Evolutionary conservation across 2,797 vertebrate genomes (phyloP), one percentile per base, ranked within the genome.

Genomic region (Leptatherina wallacei): DNA sequence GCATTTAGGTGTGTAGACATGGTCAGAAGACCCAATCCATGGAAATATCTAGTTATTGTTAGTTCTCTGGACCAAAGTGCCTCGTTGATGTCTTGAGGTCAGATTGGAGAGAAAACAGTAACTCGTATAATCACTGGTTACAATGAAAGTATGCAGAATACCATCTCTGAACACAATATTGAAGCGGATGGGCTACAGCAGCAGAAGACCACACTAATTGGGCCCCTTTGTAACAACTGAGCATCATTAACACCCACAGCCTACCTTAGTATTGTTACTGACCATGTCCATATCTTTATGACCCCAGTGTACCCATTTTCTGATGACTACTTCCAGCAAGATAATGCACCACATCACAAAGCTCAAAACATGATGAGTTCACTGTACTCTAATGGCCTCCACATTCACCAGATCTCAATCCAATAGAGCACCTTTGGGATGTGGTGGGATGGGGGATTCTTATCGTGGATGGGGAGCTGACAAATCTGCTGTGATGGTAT

Each of bases 261-360:
- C 2, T 2, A 9, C 52, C 13, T 7, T 14, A 16, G 52, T 30
- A 30, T 55, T 55, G 13, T 55, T 1, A 4, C 49, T 24, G 49
- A 30, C 22, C 27, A 16, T 3, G 27, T 8, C 13, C 24, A 18
- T 59, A 42, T 49, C 52, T 75, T 65, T n/a, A 67, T 77, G 62
- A 69, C 61, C 44, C 80, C 68, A 77, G 60, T 82, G 35, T 56
- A 63, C 13, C 58, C 42, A 75, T 83, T 69, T 74, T 85, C 70
- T 85, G 77, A 84, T 84, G 73, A 71, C 61, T 76, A 73, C 77
- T 84, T 85, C 70, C 69, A 89, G 80, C 52, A 73, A 44, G 38
- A 64, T 62, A 40, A 49, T 29, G 6, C 4, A 8, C 35, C 18
- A 67, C 36, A 12, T 52, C 60, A 47, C 6, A 58, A 58, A 59